Conservation (phyloP, 2,113 vertebrate genomes). For the Phyllostomus discolor region DNA sequence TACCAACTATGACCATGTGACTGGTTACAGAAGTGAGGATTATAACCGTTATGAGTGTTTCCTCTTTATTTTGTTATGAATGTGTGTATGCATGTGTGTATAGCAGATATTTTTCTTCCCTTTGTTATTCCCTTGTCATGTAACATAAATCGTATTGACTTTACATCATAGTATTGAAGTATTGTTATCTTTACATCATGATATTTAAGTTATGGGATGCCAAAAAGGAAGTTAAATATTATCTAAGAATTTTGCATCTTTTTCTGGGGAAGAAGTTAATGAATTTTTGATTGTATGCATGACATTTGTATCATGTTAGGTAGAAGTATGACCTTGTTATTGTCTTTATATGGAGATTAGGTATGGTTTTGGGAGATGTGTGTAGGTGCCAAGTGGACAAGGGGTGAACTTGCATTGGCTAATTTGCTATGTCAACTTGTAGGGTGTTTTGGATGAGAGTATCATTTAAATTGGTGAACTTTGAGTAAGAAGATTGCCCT, state of each 20-base stretch:
- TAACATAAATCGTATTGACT: background rate
- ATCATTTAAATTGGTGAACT: background rate
- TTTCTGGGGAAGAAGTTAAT: background rate
- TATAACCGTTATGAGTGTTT: background rate
- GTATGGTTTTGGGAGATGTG: background rate
- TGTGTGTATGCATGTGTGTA: background rate
- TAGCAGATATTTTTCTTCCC: background rate
- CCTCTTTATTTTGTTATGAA: background rate
- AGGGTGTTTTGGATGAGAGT: background rate
- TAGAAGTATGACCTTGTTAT: background rate
- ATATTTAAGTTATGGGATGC: background rate
- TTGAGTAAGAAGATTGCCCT: background rate
- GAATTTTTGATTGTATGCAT: background rate
- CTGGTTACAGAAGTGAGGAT: background rate
- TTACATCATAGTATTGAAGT: background rate
- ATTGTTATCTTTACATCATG: background rate
- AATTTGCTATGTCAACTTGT: background rate
- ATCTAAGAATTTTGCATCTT: background rate
- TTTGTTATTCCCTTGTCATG: background rate
- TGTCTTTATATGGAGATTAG: background rate
- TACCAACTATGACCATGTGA: no score
- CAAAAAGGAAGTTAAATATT: background rate
- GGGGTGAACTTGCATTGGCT: background rate
- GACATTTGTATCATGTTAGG: background rate
- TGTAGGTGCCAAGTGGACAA: background rate